Evolutionary conservation across 2,888 invertebrate genomes (phyloP).

Genomic region (Limulus polyphemus): DNA sequence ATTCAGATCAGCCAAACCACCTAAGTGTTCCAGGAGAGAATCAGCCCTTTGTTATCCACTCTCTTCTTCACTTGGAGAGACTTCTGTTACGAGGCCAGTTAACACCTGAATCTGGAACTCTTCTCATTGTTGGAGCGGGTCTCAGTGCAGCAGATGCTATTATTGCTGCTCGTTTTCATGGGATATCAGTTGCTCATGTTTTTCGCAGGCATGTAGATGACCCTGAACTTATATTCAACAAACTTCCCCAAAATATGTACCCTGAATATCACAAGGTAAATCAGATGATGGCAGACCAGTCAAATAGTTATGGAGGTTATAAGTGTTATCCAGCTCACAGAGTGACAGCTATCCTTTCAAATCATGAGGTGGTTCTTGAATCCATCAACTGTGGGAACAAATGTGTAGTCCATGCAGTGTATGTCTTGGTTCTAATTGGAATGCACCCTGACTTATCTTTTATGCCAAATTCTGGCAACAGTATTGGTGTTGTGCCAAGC

Average conservation of each 20-base stretch:
- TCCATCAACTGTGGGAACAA: constrained; percentile 23
- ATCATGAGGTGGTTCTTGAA: constrained; percentile 33
- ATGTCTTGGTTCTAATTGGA: constrained; percentile 63
- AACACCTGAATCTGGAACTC: constrained; percentile 41
- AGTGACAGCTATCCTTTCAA: constrained; percentile 46
- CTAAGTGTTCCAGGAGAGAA: constrained; percentile 50
- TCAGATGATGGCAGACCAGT: constrained; percentile 39
- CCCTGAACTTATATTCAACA: constrained; percentile 45
- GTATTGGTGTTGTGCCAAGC: constrained; percentile 49
- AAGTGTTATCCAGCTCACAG: constrained; percentile 56
- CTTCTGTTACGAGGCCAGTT: constrained; percentile 12
- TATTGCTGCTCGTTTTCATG: constrained; percentile 51
- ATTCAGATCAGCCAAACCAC: constrained; percentile 58
- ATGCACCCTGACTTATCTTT: constrained; percentile 68
- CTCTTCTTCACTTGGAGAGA: constrained; percentile 47
- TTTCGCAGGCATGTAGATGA: constrained; percentile 54
- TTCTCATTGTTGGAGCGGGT: constrained; percentile 76
- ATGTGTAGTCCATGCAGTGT: constrained; percentile 44
- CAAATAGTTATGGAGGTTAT: constrained; percentile 73
- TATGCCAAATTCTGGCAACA: constrained; percentile 40
- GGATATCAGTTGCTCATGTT: constrained; percentile 59
- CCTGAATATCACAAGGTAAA: constrained; percentile 65
- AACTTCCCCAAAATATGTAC: constrained; percentile 59
- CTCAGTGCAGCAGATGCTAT: constrained; percentile 83
- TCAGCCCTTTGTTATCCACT: constrained; percentile 39